These are phyloP conservation scores for Chalcosyrphus nemorum DNA, from an alignment of 2,888 invertebrate species.

Conservation along the genomic window DNA sequence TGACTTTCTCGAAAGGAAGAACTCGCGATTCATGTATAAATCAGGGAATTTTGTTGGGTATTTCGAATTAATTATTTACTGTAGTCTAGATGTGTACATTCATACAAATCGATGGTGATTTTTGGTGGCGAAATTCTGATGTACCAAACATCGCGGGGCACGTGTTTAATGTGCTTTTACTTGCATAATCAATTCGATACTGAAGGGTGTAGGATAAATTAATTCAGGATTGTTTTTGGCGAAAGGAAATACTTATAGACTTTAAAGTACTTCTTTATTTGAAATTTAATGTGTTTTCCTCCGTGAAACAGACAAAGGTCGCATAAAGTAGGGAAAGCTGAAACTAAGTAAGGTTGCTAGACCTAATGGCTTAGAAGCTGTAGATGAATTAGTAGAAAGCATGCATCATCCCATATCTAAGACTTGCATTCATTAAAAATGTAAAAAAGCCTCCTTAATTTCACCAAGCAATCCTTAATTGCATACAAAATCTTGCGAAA, in stretches of 20 bases:
- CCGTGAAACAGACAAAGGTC: too few relatives aligned
- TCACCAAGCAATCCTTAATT: too few relatives aligned
- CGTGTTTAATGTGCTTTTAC: background rate
- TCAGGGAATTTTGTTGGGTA: conserved; percentile 2
- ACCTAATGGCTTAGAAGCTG: too few relatives aligned
- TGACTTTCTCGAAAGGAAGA: background rate
- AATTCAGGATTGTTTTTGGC: background rate
- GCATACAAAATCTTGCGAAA: too few relatives aligned
- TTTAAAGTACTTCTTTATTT: too few relatives aligned
- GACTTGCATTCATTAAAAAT: too few relatives aligned
- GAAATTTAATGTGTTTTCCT: too few relatives aligned
- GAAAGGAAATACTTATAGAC: background rate
- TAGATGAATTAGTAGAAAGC: too few relatives aligned
- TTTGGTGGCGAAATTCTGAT: background rate
- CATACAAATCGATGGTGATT: background rate
- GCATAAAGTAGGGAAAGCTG: too few relatives aligned
- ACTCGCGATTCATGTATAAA: background rate
- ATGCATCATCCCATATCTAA: too few relatives aligned
- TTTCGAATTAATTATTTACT: conserved; percentile 30
- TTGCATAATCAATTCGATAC: background rate
- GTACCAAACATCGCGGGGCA: background rate
- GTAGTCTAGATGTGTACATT: background rate
- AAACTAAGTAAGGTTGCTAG: too few relatives aligned
- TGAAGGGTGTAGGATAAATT: background rate
- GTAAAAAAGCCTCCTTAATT: too few relatives aligned